A percentile compares a stretch with the other conserved stretches of the same genome.
These are phyloP conservation scores for Schizotus pectinicornis DNA, from an alignment of 2,888 invertebrate genomes.

Conservation along the genomic window DNA sequence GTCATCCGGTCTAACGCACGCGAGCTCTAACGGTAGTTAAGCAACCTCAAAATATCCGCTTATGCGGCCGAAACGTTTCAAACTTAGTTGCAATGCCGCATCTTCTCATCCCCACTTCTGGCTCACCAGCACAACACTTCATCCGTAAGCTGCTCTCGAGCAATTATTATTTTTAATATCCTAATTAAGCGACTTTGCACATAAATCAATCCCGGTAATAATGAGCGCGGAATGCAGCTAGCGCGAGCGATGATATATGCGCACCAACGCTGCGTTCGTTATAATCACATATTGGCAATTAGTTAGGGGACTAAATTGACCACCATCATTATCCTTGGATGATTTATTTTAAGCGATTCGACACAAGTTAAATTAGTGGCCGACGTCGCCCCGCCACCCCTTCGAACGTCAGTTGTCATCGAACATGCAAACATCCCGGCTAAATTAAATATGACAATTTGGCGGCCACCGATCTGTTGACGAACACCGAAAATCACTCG, in stretches of 20 bases:
- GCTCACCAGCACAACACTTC: conserved; percentile 11
- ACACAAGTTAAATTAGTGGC: conserved; percentile 56
- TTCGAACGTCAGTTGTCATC: conserved; percentile 16
- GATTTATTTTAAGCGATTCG: conserved; percentile 59
- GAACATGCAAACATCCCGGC: conserved; percentile 20
- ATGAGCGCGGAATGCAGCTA: conserved; percentile 45
- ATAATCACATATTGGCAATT: conserved; percentile 60
- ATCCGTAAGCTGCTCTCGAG: conserved; percentile 15
- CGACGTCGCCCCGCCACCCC: conserved; percentile 31
- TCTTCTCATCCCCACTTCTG: neutral
- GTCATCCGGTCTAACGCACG: too few species aligned
- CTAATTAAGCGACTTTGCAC: conserved; percentile 49
- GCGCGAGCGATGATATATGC: conserved; percentile 51
- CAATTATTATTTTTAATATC: conserved; percentile 47
- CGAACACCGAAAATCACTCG: conserved; percentile 4
- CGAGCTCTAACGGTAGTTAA: too few species aligned
- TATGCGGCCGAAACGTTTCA: neutral
- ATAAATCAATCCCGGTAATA: conserved; percentile 51
- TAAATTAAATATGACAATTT: conserved; percentile 19
- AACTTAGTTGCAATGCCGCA: neutral
- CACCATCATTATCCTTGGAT: conserved; percentile 59
- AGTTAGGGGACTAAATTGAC: conserved; percentile 60
- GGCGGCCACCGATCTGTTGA: conserved; percentile 1
- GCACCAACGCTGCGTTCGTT: conserved; percentile 54
- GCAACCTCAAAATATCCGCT: too few species aligned